phyloP scores from a whole-genome alignment of 2,113 vertebrate species.

The Struthio camelus region DNA sequence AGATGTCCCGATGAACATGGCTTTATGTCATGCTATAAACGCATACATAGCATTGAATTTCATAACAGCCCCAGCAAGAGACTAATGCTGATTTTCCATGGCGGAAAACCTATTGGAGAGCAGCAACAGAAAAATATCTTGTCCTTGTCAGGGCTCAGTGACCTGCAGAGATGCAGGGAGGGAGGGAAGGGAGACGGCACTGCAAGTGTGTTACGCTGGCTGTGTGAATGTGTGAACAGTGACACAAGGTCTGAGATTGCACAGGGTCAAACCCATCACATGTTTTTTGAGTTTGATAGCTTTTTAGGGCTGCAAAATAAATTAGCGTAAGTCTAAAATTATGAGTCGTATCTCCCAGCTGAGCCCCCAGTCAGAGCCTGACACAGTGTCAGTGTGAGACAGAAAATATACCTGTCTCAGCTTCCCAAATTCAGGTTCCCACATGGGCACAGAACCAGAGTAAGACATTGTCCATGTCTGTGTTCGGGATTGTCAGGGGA shows the following conservation, averaged over 20 bases:
- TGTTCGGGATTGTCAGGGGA: background rate
- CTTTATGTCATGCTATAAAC: background rate
- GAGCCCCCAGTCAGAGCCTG: background rate
- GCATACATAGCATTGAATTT: background rate
- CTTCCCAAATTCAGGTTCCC: background rate
- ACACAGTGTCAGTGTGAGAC: background rate
- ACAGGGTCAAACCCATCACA: accelerated
- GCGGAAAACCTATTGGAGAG: background rate
- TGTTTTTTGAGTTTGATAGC: background rate
- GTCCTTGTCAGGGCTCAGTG: background rate
- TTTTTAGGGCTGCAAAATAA: background rate
- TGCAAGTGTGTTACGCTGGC: background rate
- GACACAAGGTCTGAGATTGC: background rate
- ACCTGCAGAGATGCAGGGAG: background rate
- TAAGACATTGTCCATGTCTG: background rate
- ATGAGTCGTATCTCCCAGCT: background rate
- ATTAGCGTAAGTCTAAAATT: background rate
- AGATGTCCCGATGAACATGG: background rate
- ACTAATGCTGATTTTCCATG: background rate
- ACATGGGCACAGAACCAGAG: no score
- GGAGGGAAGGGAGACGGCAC: background rate
- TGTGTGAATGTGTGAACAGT: background rate
- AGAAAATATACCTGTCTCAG: background rate
- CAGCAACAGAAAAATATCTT: background rate
- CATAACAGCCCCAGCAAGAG: background rate